phyloP scores from a whole-genome alignment of 1,140 invertebrate genomes.

The Leptonema lineaticorne region DNA sequence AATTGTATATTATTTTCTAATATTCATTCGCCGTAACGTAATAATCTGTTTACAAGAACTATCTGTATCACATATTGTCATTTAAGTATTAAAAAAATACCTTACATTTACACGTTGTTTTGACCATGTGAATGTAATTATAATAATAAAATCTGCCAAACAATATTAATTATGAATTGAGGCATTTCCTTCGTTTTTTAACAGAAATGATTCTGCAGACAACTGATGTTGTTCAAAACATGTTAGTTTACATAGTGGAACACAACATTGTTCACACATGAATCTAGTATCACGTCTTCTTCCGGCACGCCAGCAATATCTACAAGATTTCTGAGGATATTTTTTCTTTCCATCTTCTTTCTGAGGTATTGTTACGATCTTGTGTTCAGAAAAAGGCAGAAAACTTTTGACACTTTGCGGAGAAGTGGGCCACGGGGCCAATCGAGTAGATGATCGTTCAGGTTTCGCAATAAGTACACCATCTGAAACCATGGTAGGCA shows the following conservation, averaged over 20 bases:
- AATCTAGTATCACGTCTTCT: conserved; percentile 54
- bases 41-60: too few species aligned
- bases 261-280: conserved; percentile 54
- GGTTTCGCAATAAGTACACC: conserved; percentile 25
- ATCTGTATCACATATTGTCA: too few species aligned
- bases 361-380: conserved; percentile 54
- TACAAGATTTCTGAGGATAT: conserved; percentile 54
- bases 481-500: conserved; percentile 41
- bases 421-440: conserved; percentile 17
- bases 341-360: conserved; percentile 58
- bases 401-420: not conserved
- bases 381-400: conserved; percentile 47
- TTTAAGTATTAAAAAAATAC: too few species aligned
- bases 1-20: too few species aligned
- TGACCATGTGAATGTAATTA: too few species aligned
- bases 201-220: not conserved
- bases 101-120: too few species aligned
- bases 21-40: too few species aligned
- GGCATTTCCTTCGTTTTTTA: not conserved
- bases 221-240: conserved; percentile 55
- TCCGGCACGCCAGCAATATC: conserved; percentile 54
- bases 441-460: not conserved
- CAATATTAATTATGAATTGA: not conserved
- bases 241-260: conserved; percentile 55
- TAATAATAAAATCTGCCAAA: not conserved